Evolutionary conservation across 2,888 invertebrate species (phyloP), one percentile per base, ranked within the genome.

Genomic region (Papilio elwesi): DNA sequence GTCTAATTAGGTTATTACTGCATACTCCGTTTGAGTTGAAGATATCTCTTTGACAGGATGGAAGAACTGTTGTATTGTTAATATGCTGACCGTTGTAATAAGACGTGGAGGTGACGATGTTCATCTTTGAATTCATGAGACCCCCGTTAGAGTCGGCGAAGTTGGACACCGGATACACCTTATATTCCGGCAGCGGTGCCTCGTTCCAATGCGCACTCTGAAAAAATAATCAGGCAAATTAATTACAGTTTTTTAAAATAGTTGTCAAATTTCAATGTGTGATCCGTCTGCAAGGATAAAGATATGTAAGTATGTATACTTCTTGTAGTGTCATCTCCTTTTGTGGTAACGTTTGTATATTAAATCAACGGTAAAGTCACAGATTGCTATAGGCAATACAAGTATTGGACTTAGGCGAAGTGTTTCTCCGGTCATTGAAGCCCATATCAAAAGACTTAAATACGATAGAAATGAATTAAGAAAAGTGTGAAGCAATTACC

Each of bases 121-220:
- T 80, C 66, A 77, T 70, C 52, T 77, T 77, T 26, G 76, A 78
- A 6, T 69, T 68, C n/a, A 78, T 75, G 51, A 74, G 67, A 68
- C 76, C 57, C 38, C 73, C 79, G 16, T 74, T 74, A 57, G 76
- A 59, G 57, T 75, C 51, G 69, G 62, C 71, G 71, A 68, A 78
- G 63, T 74, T 73, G 47, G 76, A 51, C 26, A 75, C 75, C 55
- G 79, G 73, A 26, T 70, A 73, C 26, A 78, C 70, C 36, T 64
- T 75, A 47, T 79, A 80, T 16, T 59, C 59, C 3, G 59, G 36
- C 36, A 71, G 74, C 11, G 75, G 78, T 1, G 79, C 47, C 12
- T 79, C 78, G 36, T 57, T 78, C 86, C 87, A 86, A 69, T 79
- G 78, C 38, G 71, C 15, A 13, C 74, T 74, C 87, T 87, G 81